Evolutionary conservation across 2,797 vertebrate species (phyloP).

Genomic region (Enteromius unitaeniatus): DNA sequence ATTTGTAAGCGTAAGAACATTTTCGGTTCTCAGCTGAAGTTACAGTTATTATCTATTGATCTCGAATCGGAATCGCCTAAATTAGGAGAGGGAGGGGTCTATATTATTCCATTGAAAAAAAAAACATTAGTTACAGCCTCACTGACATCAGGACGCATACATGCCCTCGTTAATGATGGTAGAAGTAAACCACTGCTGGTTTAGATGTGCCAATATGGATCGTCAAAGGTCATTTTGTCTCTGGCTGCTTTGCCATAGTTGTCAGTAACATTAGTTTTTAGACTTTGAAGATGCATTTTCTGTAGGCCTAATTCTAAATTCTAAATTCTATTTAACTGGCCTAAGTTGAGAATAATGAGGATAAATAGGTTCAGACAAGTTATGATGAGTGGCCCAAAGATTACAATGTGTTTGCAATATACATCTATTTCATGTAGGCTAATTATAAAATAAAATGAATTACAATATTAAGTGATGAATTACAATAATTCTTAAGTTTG

Average conservation of each 20-base stretch:
- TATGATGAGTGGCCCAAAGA: too few relatives aligned
- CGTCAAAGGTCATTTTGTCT: neutral
- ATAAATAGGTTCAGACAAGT: too few relatives aligned
- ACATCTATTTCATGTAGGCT: too few relatives aligned
- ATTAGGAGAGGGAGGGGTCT: too few relatives aligned
- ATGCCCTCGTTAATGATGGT: neutral
- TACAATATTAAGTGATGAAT: too few relatives aligned
- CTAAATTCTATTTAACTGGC: too few relatives aligned
- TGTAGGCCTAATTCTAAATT: too few relatives aligned
- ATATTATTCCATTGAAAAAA: too few relatives aligned
- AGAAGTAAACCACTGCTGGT: neutral
- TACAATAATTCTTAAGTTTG: too few relatives aligned
- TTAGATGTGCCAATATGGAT: neutral
- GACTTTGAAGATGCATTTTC: neutral
- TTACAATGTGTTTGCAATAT: too few relatives aligned
- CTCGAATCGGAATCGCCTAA: neutral
- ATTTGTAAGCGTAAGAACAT: neutral
- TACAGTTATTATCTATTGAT: neutral
- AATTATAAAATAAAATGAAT: too few relatives aligned
- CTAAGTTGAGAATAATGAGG: too few relatives aligned
- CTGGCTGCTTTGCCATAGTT: neutral
- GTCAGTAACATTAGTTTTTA: neutral
- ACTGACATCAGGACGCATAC: neutral
- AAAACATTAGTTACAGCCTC: neutral
- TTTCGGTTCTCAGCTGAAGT: neutral